Base-by-base conservation (phyloP, 2,888 invertebrate genomes). In the Ophion ellenae region DNA sequence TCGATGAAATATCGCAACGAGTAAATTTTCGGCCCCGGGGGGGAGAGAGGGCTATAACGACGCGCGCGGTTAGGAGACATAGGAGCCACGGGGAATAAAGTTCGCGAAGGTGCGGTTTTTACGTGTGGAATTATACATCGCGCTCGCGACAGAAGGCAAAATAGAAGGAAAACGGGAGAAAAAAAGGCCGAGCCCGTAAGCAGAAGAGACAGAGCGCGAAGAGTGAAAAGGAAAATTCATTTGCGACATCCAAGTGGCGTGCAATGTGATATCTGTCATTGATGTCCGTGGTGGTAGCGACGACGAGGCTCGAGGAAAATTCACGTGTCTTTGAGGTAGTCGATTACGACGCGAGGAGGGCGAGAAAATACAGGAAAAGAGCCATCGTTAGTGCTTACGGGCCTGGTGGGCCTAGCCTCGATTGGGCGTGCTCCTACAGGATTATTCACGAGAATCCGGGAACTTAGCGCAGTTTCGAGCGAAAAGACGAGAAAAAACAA, bases 181-280 rank as follows among this genome's bases (percentile, higher is more conserved):
- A 53, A 64, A 47, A 6, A 36, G 24, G 24, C 40, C 11, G 24
- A 36, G 40, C 11, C 9, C 11, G 61, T 11, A 53, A 10, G 24
- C n/a, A 10, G 36, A 45, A 64, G 32, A 63, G 36, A 63, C 45
- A 47, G 67, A 59, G 67, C 14, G 57, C 28, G 7, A 14, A 61
- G 45, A 78, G 67, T 40, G 45, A 69, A 40, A 47, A 76, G 61
- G 40, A 77, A 69, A 47, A 79, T 63, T 71, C 67, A 57, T 59
- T 81, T 45, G 17, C 40, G 69, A 85, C 71, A 69, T 77, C 81
- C 63, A 67, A 32, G 76, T 78, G 74, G 88, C 89, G 91, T 90
- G 91, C 91, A 89, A 92, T 92, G 93, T 93, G 91, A 93, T 91
- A 91, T 92, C 91, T 92, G 92, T 92, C 92, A 91, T 92, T 92